phyloP scores from a whole-genome alignment of 2,113 vertebrate species.

The Edolisoma coerulescens region DNA sequence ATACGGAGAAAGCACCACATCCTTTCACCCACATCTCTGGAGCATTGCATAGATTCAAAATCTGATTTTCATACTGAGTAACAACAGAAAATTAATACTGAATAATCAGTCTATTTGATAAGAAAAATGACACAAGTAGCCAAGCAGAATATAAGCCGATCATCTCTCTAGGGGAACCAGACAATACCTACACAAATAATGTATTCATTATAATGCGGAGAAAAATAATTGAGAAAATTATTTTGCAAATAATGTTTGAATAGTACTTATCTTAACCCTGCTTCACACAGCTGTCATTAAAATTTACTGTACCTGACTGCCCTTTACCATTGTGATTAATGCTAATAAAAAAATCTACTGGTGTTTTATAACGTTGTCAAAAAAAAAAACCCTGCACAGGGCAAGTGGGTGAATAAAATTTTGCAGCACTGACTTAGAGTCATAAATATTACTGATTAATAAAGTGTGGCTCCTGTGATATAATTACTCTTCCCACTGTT shows the following conservation, averaged over 20 bases:
- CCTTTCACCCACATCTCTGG: background rate
- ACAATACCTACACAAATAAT: background rate
- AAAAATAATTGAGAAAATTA: background rate
- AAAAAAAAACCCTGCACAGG: background rate
- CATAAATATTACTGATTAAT: slow-evolving; percentile 25
- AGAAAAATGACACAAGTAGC: background rate
- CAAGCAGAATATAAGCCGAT: background rate
- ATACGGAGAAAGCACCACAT: accelerated
- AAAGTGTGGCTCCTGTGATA: background rate
- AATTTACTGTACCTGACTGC: slow-evolving; percentile 17
- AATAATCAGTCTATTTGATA: background rate
- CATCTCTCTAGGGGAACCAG: background rate
- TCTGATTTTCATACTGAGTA: background rate
- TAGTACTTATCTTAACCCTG: background rate
- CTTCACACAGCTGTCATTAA: background rate
- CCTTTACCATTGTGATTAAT: background rate
- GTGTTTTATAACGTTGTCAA: background rate
- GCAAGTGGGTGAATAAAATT: slow-evolving; percentile 14
- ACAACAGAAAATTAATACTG: background rate
- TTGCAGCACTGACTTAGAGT: background rate
- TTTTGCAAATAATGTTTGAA: background rate
- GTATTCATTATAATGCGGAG: background rate
- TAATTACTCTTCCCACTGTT: background rate
- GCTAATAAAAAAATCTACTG: background rate
- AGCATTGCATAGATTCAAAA: background rate